Percentiles rank a stretch among this genome's conserved stretches.
Conservation (phyloP, 2,888 invertebrate genomes). For the Ecliptopera silaceata region DNA sequence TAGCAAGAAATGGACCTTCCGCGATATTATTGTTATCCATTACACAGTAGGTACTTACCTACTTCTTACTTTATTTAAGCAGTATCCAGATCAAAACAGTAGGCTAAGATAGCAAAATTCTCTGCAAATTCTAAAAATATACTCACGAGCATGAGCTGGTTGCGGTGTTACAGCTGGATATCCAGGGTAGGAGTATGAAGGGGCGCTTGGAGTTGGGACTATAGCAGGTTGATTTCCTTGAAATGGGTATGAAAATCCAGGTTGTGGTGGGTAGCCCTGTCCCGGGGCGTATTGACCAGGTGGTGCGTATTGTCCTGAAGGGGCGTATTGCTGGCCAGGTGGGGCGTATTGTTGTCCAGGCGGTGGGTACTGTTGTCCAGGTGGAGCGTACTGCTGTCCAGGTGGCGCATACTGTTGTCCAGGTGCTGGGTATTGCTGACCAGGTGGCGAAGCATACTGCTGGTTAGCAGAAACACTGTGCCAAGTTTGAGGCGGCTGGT, state of each 20-base stretch:
- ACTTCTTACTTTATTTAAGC: too few species aligned
- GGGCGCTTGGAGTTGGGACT: slow-evolving; percentile 40
- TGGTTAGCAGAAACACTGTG: slow-evolving; percentile 32
- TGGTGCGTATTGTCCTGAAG: slow-evolving; percentile 33
- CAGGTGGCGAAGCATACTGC: slow-evolving; percentile 43
- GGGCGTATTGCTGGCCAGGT: slow-evolving; percentile 30
- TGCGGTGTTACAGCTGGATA: slow-evolving; percentile 42
- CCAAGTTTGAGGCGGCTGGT: slow-evolving; percentile 56
- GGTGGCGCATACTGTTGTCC: slow-evolving; percentile 36
- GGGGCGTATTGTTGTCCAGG: slow-evolving; percentile 43
- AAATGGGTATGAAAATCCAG: slow-evolving; percentile 44
- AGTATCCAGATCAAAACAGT: too few species aligned
- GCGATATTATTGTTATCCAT: too few species aligned
- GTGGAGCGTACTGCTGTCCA: slow-evolving; percentile 41
- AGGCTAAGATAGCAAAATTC: too few species aligned
- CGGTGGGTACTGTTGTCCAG: slow-evolving; percentile 44
- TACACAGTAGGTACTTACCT: too few species aligned
- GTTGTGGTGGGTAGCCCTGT: slow-evolving; percentile 38
- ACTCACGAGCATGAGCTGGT: slow-evolving; percentile 43
- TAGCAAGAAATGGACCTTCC: too few species aligned
- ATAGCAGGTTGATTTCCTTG: slow-evolving; percentile 47
- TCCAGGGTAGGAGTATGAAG: slow-evolving; percentile 40
- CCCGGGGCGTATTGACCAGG: slow-evolving; percentile 32
- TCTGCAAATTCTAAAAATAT: not conserved
- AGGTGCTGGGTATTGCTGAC: slow-evolving; percentile 37